These are phyloP conservation scores for Rutpela maculata DNA, from an alignment of 2,888 invertebrate genomes.

Conservation along the genomic window DNA sequence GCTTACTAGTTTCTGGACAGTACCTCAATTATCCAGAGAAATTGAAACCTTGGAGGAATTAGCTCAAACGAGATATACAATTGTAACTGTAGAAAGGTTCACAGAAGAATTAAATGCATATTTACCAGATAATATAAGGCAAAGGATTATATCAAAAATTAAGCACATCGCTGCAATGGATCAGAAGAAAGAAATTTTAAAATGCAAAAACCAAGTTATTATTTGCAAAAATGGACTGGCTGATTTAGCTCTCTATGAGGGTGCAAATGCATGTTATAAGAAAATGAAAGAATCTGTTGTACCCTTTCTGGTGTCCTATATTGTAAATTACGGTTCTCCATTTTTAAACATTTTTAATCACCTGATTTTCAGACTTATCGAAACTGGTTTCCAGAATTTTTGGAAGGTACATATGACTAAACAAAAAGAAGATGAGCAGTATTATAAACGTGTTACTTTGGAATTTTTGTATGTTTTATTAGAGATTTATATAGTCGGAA, in stretches of 20 bases:
- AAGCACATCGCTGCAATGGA: not conserved
- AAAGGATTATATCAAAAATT: not conserved
- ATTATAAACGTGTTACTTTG: not conserved
- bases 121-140: not conserved
- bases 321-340: conserved; percentile 28
- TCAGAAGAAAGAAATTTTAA: not conserved
- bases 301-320: conserved; percentile 13
- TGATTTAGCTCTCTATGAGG: conserved; percentile 8
- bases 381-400: conserved; percentile 25
- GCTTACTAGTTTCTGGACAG: conserved; percentile 11
- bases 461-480: not conserved
- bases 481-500: conserved; percentile 7
- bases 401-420: not conserved
- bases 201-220: conserved; percentile 13
- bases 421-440: not conserved
- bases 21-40: not conserved
- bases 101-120: not conserved
- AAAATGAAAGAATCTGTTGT: conserved; percentile 21
- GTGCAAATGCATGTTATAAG: conserved; percentile 9
- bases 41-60: not conserved
- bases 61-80: conserved; percentile 1
- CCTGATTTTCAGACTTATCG: conserved; percentile 13
- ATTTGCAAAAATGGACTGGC: conserved; percentile 27
- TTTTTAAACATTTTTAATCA: conserved; percentile 24
- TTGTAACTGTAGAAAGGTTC: not conserved